These are phyloP conservation scores for Sarcophilus harrisii DNA, from an alignment of 2,797 vertebrate genomes.

Conservation along the genomic window DNA sequence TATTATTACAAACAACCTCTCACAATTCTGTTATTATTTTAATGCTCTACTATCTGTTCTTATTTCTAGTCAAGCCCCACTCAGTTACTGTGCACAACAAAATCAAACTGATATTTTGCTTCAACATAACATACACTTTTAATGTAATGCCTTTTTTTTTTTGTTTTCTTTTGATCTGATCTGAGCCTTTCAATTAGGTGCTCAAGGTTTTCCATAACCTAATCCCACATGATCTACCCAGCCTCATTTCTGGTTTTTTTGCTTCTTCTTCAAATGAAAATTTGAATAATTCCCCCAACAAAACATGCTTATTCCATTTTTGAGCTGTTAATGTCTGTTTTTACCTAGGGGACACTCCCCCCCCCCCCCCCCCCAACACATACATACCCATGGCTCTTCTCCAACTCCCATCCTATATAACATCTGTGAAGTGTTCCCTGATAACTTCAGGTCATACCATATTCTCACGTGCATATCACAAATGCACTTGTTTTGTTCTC, in stretches of 20 bases:
- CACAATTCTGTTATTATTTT: slow-evolving; percentile 9
- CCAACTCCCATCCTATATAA: neutral
- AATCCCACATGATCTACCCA: neutral
- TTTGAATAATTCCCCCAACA: neutral
- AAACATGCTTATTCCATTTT: neutral
- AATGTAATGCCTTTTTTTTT: neutral
- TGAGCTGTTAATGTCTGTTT: neutral
- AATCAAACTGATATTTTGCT: neutral
- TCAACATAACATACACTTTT: neutral
- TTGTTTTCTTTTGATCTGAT: neutral
- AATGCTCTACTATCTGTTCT: neutral
- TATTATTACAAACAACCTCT: slow-evolving; percentile 3
- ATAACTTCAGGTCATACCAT: neutral
- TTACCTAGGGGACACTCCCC: neutral
- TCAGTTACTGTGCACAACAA: slow-evolving; percentile 15
- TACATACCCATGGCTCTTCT: neutral
- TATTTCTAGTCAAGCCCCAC: slow-evolving; percentile 4
- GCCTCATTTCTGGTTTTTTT: neutral
- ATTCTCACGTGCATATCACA: neutral
- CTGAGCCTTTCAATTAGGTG: neutral
- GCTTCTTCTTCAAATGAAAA: neutral
- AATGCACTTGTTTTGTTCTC: slow-evolving; percentile 4
- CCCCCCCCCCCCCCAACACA: neutral
- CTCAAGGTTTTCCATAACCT: neutral
- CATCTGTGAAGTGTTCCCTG: neutral